These are phyloP conservation scores for Phylloscopus trochiloides DNA, from an alignment of 2,113 vertebrate genomes.

Conservation along the genomic window DNA sequence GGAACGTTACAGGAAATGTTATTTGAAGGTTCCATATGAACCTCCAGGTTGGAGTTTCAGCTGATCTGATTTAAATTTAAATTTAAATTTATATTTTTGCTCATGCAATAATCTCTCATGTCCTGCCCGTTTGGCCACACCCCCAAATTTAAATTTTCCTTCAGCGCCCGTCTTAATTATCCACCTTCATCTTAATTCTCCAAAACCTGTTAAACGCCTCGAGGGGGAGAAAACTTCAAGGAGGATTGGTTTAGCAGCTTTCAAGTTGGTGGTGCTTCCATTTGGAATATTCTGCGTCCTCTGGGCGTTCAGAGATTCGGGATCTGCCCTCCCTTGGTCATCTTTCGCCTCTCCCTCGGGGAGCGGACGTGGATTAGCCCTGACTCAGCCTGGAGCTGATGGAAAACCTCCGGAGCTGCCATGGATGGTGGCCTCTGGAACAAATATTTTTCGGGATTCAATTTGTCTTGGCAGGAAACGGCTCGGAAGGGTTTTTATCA, in stretches of 20 bases:
- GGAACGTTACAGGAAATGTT: rapidly evolving
- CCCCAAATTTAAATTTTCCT: neutral
- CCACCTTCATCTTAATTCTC: neutral
- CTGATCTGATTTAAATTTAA: neutral
- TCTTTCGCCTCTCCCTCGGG: neutral
- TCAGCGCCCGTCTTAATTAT: neutral
- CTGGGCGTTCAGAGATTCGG: neutral
- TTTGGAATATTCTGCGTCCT: neutral
- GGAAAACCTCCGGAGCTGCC: neutral
- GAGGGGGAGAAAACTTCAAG: neutral
- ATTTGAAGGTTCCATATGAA: neutral
- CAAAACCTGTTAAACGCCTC: rapidly evolving
- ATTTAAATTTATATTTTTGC: neutral
- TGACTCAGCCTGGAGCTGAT: neutral
- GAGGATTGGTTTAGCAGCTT: neutral
- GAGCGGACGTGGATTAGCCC: neutral
- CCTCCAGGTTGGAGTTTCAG: neutral
- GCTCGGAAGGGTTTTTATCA: neutral
- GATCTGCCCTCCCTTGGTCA: neutral
- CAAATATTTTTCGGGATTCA: neutral
- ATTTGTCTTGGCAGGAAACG: neutral
- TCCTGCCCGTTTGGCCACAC: rapidly evolving
- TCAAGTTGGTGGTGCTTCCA: neutral
- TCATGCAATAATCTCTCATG: rapidly evolving
- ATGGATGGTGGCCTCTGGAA: neutral